Conservation (phyloP, 2,113 vertebrate genomes). For the Sprattus sprattus region DNA sequence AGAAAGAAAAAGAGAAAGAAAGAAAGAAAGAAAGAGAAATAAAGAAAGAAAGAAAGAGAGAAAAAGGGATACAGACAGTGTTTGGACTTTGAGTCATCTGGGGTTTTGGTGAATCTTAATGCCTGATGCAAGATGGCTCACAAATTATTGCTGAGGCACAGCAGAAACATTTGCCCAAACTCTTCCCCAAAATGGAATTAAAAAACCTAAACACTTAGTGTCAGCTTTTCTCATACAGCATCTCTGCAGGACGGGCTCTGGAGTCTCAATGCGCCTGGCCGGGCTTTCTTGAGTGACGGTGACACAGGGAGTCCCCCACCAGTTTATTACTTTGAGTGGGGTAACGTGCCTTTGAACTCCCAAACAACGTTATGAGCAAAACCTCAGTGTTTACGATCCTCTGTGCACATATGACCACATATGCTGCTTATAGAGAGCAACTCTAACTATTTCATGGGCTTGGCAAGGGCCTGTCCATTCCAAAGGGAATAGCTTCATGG, state of each 20-base stretch:
- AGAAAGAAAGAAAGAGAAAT: neutral
- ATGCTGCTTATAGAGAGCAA: neutral
- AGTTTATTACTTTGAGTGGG: neutral
- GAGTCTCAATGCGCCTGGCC: neutral
- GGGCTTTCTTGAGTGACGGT: too few species aligned
- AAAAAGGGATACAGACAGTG: constrained; percentile 7
- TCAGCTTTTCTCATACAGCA: neutral
- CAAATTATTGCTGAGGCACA: neutral
- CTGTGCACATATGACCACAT: neutral
- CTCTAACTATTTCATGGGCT: neutral
- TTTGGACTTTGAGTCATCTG: neutral
- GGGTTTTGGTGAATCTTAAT: neutral
- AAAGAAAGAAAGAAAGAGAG: neutral
- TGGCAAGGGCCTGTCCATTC: neutral
- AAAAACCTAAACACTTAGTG: neutral
- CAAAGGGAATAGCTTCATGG: neutral
- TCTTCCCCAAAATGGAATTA: neutral
- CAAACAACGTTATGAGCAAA: neutral
- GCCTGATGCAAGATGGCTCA: neutral
- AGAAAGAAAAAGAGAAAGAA: neutral
- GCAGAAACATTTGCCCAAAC: neutral
- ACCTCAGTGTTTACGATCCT: neutral
- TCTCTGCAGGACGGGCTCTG: neutral
- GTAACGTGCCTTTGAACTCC: neutral
- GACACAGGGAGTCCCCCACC: too few species aligned